phyloP scores from a whole-genome alignment of 2,113 vertebrate genomes.

The Ictalurus furcatus region DNA sequence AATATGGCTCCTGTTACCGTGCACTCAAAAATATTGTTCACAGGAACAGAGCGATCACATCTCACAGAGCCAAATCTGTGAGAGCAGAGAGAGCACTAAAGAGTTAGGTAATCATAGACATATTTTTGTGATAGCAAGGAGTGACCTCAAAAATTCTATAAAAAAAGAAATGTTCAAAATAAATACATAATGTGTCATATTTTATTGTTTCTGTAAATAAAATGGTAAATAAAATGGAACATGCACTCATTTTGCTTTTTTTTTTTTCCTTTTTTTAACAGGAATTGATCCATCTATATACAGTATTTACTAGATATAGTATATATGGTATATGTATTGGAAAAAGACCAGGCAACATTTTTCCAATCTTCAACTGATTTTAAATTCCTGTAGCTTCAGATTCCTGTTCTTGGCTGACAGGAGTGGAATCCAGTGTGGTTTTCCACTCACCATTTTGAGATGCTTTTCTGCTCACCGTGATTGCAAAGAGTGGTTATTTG shows the following conservation, averaged over 20 bases:
- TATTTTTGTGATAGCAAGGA: constrained; percentile 58
- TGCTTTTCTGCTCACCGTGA: background rate
- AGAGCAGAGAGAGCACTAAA: constrained; percentile 50
- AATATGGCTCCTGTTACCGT: constrained; percentile 61
- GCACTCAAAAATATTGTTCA: constrained; percentile 43
- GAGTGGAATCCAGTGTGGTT: background rate
- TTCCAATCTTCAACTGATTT: background rate
- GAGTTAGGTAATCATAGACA: constrained; percentile 50
- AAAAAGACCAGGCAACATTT: background rate
- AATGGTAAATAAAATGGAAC: constrained; percentile 69
- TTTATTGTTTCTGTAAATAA: constrained; percentile 73
- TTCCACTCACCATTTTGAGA: background rate
- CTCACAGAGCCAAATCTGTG: constrained; percentile 49
- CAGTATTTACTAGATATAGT: background rate
- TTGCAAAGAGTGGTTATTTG: background rate
- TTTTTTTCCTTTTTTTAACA: background rate
- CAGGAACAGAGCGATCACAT: constrained; percentile 54
- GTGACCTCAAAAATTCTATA: constrained; percentile 45
- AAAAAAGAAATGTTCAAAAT: constrained; percentile 44
- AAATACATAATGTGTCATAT: constrained; percentile 52
- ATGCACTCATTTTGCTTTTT: constrained; percentile 62
- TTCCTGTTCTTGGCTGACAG: background rate
- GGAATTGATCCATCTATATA: background rate
- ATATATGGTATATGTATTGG: background rate
- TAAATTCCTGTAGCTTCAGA: background rate